Base-by-base conservation (phyloP, 2,797 vertebrate genomes). In the Notolepis coatsorum region DNA sequence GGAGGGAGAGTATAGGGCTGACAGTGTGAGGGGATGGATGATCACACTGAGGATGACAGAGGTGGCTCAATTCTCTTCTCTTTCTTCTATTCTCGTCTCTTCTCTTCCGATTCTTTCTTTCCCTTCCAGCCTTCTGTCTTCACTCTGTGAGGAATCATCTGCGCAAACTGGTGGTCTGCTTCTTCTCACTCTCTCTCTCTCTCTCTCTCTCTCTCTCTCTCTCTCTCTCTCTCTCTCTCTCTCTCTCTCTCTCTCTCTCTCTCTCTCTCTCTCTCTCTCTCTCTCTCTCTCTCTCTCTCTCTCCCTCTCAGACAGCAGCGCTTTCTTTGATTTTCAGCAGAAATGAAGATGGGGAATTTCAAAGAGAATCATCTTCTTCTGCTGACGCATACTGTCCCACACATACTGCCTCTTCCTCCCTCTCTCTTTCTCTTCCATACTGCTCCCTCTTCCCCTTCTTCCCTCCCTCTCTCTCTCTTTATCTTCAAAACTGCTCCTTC, bases 291-390 rank as follows among this genome's bases (percentile, higher is more conserved):
- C 75, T 47, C 68, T 76, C 77, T 41, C 74, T 74, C 62, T 39
- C 55, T 61, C 67, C 62, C 63, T 72, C 58, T 54, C 79, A 85
- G 77, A 81, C 82, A 81, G 80, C 79, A 85, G 75, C 63, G 78
- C 82, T 80, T 69, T 66, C 79, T 92, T 92, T 91, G 87, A 90
- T 90, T 91, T 82, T 71, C 73, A 56, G 85, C 89, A 87, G 83
- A 86, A 89, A 89, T 87, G 81, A 90, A 88, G 86, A 88, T 84
- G 83, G 76, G 77, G 76, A 81, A 84, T 91, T 93, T 92, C 86
- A 92, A 92, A 92, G 88, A 88, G 84, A 90, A 88, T 88, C 72
- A 54, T 87, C 80, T 73, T 85, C 84, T 85, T 90, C 78, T 90
- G 84, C 85, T 89, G 86, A 90, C 67, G 77, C 81, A 84, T 71